Conservation (phyloP, 2,888 invertebrate species). For the Pardosa pseudoannulata region DNA sequence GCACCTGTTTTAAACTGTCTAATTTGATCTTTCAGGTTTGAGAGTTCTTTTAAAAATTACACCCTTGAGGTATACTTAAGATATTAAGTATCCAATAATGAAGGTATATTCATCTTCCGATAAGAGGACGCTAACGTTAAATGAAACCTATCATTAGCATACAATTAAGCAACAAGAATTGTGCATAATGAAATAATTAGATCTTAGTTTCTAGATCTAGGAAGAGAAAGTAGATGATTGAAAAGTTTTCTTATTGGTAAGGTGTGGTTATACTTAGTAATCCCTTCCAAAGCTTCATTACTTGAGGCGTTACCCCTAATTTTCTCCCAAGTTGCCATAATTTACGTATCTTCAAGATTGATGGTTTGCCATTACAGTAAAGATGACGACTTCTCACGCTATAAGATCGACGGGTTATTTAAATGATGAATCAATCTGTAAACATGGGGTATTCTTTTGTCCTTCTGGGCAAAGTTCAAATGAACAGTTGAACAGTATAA, state of each 20-base stretch:
- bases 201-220: slow-evolving; percentile 23
- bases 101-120: slow-evolving; percentile 15
- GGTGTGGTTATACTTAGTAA: slow-evolving; percentile 53
- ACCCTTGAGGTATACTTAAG: background rate
- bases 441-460: background rate
- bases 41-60: background rate
- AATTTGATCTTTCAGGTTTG: background rate
- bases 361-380: slow-evolving; percentile 41
- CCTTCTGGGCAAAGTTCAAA: background rate
- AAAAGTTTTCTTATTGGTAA: slow-evolving; percentile 50
- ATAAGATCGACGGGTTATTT: background rate
- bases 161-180: slow-evolving; percentile 22
- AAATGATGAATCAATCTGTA: background rate
- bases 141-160: background rate
- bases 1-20: background rate
- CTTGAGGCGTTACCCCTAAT: slow-evolving; percentile 53
- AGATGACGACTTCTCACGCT: slow-evolving; percentile 41
- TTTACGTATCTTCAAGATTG: slow-evolving; percentile 48
- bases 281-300: slow-evolving; percentile 47
- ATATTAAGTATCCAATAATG: slow-evolving; percentile 18
- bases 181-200: slow-evolving; percentile 50
- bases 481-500: too few species aligned
- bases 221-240: slow-evolving; percentile 28
- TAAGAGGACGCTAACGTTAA: background rate
- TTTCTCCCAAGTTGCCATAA: slow-evolving; percentile 45